Evolutionary conservation across 2,888 invertebrate genomes (phyloP).

Genomic region (Tribolium freemani): DNA sequence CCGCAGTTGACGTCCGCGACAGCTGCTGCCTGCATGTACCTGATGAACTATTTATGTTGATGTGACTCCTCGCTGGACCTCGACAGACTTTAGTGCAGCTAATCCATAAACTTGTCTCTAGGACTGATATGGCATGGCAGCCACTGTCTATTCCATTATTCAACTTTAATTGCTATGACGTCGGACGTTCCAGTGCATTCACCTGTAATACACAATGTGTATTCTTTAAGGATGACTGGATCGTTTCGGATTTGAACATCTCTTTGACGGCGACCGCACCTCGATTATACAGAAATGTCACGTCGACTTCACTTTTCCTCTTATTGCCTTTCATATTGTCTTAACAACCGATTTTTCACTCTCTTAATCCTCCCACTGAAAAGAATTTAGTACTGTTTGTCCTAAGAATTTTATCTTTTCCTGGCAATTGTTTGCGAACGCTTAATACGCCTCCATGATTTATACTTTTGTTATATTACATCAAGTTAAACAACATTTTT

Average conservation of each 20-base stretch:
- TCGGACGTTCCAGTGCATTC: conserved; percentile 53
- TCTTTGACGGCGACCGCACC: conserved; percentile 42
- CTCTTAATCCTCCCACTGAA: conserved; percentile 22
- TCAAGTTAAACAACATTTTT: conserved; percentile 36
- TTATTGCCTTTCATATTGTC: conserved; percentile 26
- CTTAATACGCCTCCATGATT: conserved; percentile 26
- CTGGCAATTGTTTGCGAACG: conserved; percentile 32
- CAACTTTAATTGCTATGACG: conserved; percentile 55
- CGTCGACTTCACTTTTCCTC: conserved; percentile 33
- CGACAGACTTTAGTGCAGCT: conserved; percentile 47
- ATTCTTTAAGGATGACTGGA: conserved; percentile 45
- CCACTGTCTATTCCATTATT: conserved; percentile 54
- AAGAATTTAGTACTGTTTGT: conserved; percentile 13
- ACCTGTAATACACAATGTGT: conserved; percentile 49
- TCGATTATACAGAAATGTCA: conserved; percentile 42
- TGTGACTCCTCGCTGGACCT: conserved; percentile 44
- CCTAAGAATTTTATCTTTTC: conserved; percentile 21
- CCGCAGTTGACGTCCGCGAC: conserved; percentile 48
- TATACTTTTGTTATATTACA: conserved; percentile 30
- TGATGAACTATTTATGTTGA: conserved; percentile 50
- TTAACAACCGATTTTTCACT: conserved; percentile 11
- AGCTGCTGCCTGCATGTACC: conserved; percentile 50
- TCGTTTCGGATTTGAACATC: conserved; percentile 40
- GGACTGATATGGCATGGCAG: conserved; percentile 52
- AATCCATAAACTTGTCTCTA: conserved; percentile 53